These are phyloP conservation scores for Nasua narica DNA, from an alignment of 2,797 vertebrate genomes.

Conservation along the genomic window DNA sequence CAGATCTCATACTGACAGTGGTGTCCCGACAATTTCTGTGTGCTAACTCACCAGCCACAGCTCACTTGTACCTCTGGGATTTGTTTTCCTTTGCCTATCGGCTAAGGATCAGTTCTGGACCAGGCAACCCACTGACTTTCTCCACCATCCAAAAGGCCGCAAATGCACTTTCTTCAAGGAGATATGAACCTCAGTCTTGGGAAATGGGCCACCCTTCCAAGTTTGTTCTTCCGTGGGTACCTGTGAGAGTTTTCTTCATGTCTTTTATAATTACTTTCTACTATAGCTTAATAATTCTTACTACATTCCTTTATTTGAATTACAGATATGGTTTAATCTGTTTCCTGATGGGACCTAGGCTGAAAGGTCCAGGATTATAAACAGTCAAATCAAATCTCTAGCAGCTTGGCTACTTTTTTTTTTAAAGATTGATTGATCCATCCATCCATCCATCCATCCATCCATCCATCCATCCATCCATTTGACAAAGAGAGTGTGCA, in stretches of 20 bases:
- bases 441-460: too few relatives aligned
- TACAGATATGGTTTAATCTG: not conserved
- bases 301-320: not conserved
- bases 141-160: not conserved
- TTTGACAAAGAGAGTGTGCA: too few relatives aligned
- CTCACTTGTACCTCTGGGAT: not conserved
- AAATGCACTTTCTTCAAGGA: not conserved
- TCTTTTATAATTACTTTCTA: not conserved
- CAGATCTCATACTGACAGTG: not conserved
- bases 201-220: not conserved
- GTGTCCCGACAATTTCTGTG: not conserved
- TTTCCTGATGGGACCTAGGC: not conserved
- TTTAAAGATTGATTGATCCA: not conserved
- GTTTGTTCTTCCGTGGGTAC: not conserved
- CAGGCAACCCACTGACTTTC: not conserved
- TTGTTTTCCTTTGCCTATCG: not conserved
- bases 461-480: not conserved
- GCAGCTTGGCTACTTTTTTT: not conserved
- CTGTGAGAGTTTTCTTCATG: not conserved
- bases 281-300: not conserved
- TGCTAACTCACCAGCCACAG: not conserved
- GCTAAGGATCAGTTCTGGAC: not conserved
- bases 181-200: not conserved
- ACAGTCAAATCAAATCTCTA: not conserved
- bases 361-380: constrained; percentile 23